Conservation (phyloP, 2,113 vertebrate genomes). For the Dasyprocta punctata region DNA sequence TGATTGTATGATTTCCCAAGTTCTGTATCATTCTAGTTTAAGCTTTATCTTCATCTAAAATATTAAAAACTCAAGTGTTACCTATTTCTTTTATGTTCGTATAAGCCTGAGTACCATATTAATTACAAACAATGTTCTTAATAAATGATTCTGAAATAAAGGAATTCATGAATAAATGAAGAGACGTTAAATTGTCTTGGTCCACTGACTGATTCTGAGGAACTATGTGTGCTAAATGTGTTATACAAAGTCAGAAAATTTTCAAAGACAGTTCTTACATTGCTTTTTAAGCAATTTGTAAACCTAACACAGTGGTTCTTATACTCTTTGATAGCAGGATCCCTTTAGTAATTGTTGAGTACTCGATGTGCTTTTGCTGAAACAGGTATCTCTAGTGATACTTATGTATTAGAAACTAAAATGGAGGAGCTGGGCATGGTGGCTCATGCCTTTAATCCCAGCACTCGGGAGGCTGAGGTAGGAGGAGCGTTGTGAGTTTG, state of each 20-base stretch:
- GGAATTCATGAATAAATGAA: slow-evolving; percentile 45
- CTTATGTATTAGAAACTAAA: slow-evolving; percentile 1
- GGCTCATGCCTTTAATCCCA: too few relatives aligned
- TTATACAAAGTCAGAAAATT: background rate
- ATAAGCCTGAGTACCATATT: background rate
- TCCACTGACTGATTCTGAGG: background rate
- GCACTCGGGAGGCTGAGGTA: too few relatives aligned
- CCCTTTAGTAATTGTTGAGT: background rate
- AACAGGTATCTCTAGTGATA: background rate
- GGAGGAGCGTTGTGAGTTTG: too few relatives aligned
- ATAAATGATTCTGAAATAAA: slow-evolving; percentile 49
- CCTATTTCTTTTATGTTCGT: slow-evolving; percentile 24
- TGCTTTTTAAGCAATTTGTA: background rate
- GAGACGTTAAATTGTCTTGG: background rate
- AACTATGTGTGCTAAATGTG: background rate
- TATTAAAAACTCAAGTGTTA: background rate
- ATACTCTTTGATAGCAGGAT: background rate
- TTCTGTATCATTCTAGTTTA: slow-evolving; percentile 14
- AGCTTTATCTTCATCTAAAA: slow-evolving; percentile 10
- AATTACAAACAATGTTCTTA: background rate
- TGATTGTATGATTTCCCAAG: background rate
- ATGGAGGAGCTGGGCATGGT: too few relatives aligned
- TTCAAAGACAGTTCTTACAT: background rate
- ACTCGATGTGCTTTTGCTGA: background rate
- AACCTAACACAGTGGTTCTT: background rate